These are phyloP conservation scores for Propithecus deckenii DNA, from an alignment of 2,797 vertebrate species.

Conservation along the genomic window DNA sequence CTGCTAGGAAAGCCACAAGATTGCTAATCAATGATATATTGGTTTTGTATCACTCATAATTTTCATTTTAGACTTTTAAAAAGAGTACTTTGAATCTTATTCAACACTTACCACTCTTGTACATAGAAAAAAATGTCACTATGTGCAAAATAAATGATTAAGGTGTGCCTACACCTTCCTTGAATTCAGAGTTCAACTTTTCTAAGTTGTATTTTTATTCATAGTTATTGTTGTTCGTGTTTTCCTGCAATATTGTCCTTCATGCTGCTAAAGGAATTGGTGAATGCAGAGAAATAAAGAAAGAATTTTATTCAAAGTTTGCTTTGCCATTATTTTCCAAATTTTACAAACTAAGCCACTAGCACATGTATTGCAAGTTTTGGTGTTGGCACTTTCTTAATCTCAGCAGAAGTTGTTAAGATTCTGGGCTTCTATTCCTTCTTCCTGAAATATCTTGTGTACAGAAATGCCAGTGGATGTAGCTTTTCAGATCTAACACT, in stretches of 20 bases:
- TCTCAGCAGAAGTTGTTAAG: not conserved
- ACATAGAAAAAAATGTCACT: not conserved
- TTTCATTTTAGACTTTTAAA: not conserved
- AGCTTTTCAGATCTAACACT: not conserved
- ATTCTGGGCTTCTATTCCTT: not conserved
- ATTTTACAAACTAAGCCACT: not conserved
- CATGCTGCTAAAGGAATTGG: not conserved
- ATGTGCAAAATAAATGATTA: not conserved
- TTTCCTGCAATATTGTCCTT: not conserved
- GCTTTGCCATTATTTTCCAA: not conserved
- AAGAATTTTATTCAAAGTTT: not conserved
- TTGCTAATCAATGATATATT: not conserved
- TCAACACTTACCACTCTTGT: not conserved
- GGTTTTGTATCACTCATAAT: not conserved
- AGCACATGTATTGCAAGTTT: not conserved
- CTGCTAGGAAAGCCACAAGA: not conserved
- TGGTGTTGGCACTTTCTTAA: not conserved
- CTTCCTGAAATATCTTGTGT: not conserved
- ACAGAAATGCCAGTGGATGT: accelerated
- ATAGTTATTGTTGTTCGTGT: not conserved
- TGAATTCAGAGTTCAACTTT: not conserved
- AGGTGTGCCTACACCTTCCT: not conserved
- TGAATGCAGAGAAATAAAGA: not conserved
- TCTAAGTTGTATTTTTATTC: not conserved
- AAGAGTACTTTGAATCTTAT: not conserved